phyloP scores from a whole-genome alignment of 2,888 invertebrate genomes.

The Autographa pulchrina region DNA sequence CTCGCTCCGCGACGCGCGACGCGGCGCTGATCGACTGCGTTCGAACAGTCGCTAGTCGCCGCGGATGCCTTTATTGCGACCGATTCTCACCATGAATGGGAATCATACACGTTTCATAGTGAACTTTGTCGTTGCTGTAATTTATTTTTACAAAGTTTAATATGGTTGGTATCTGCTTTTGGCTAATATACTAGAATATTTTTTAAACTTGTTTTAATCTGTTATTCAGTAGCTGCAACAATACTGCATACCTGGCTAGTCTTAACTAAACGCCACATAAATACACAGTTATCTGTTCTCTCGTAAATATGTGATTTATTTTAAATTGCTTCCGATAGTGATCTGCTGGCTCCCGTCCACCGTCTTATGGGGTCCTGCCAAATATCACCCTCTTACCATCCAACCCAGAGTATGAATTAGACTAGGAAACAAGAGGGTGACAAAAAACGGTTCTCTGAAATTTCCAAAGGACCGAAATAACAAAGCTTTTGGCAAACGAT shows the following conservation, averaged over 20 bases:
- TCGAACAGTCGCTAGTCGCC: not conserved
- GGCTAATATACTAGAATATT: no score
- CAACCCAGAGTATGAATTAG: not conserved
- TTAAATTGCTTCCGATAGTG: conserved; percentile 56
- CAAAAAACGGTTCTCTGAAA: not conserved
- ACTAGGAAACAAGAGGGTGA: not conserved
- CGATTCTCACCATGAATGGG: conserved; percentile 15
- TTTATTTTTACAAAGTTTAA: conserved; percentile 15
- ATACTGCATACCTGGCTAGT: conserved; percentile 13
- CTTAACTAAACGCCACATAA: conserved; percentile 37
- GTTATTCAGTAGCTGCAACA: not conserved
- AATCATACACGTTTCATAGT: conserved; percentile 21
- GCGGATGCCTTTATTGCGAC: conserved; percentile 16
- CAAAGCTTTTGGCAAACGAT: no score
- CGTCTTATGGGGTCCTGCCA: conserved; percentile 43
- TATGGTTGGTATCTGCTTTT: not conserved
- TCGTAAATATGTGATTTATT: conserved; percentile 63
- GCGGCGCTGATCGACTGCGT: conserved; percentile 39
- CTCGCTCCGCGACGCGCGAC: conserved; percentile 15
- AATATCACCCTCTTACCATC: conserved; percentile 32
- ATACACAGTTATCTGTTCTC: conserved; percentile 53
- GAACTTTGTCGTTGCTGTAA: not conserved
- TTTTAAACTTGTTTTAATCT: not conserved
- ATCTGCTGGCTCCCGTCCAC: conserved; percentile 58
- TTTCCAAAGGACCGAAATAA: no score